Evolutionary conservation across 2,113 vertebrate genomes (phyloP).

Genomic region (Amblyopsis rosae): DNA sequence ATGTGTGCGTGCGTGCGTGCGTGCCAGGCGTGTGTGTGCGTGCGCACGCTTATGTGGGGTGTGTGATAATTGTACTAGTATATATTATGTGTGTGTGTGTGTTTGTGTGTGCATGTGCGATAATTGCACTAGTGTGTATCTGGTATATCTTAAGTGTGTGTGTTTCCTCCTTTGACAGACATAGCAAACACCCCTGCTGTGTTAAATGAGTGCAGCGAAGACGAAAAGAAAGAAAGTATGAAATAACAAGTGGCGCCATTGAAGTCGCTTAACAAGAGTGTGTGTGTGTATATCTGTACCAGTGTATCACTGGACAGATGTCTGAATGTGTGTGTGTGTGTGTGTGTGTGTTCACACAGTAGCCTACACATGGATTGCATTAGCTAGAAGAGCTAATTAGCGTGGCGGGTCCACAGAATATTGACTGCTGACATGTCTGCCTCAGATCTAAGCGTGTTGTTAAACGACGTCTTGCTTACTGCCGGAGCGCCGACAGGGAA

Average conservation of each 20-base stretch:
- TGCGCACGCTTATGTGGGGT: neutral
- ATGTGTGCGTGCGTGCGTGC: neutral
- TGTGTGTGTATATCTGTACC: constrained; percentile 9
- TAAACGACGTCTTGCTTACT: neutral
- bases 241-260: neutral
- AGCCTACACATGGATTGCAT: neutral
- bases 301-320: neutral
- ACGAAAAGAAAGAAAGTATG: neutral
- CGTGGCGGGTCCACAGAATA: constrained; percentile 13
- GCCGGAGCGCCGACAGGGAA: neutral
- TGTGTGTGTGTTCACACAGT: neutral
- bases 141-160: neutral
- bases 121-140: neutral
- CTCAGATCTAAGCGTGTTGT: constrained; percentile 1
- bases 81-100: neutral
- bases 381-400: constrained; percentile 38
- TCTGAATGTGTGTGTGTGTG: neutral
- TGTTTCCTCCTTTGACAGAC: neutral
- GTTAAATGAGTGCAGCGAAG: neutral
- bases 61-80: too few relatives aligned
- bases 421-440: constrained; percentile 25
- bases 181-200: neutral
- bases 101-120: neutral
- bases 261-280: neutral
- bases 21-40: neutral